These are phyloP conservation scores for Mandrillus leucophaeus DNA, from an alignment of 2,113 vertebrate genomes.

Conservation along the genomic window DNA sequence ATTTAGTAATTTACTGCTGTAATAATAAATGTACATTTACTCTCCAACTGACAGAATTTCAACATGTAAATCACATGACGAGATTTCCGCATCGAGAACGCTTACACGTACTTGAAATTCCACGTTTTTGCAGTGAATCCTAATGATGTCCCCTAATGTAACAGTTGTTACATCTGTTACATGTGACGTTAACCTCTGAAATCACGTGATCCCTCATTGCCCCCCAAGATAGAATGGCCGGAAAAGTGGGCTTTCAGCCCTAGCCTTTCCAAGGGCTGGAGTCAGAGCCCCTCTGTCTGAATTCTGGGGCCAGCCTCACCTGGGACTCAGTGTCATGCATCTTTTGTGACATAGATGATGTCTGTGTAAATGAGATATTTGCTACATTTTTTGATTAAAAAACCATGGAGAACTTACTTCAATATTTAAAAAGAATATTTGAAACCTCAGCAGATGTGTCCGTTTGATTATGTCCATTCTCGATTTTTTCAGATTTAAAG, in stretches of 20 bases:
- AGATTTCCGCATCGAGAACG: not conserved
- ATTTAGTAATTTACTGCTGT: not conserved
- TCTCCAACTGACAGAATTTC: not conserved
- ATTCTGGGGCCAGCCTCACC: not conserved
- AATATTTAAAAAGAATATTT: not conserved
- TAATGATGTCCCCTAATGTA: too few species aligned
- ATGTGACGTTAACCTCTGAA: not conserved
- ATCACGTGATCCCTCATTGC: accelerated
- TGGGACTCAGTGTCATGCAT: accelerated
- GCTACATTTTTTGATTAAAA: not conserved
- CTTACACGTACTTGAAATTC: not conserved
- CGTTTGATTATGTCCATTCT: not conserved
- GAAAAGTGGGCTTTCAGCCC: not conserved
- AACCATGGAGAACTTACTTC: not conserved
- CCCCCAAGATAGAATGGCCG: accelerated
- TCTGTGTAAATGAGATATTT: not conserved
- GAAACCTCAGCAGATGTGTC: not conserved
- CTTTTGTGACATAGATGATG: not conserved
- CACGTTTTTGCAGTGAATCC: not conserved
- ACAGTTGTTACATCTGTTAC: accelerated
- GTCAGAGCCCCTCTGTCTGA: not conserved
- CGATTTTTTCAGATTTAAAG: not conserved
- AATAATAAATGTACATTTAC: not conserved
- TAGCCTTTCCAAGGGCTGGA: not conserved
- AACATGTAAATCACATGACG: accelerated